Evolutionary conservation across 2,797 vertebrate genomes (phyloP).

Genomic region (Darevskia mixta): DNA sequence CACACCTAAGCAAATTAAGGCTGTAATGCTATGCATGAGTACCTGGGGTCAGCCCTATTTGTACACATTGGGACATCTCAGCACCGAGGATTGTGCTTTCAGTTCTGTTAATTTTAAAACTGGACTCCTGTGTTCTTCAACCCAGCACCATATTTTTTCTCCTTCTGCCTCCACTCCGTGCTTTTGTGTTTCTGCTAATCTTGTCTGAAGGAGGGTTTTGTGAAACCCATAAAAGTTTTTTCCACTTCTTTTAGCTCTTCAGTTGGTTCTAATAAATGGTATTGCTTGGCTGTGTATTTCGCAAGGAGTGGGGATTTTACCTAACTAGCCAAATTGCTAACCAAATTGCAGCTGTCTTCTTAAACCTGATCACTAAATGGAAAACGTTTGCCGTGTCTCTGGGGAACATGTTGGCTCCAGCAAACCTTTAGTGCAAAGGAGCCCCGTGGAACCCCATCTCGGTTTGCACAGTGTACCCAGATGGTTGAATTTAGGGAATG

Average conservation of each 20-base stretch:
- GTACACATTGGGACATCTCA: background rate
- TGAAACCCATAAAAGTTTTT: background rate
- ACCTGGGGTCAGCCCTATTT: background rate
- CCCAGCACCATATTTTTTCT: background rate
- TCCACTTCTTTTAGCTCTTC: background rate
- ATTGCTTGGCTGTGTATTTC: background rate
- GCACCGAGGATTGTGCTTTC: too few relatives aligned
- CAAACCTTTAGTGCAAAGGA: too few relatives aligned
- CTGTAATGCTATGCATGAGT: background rate
- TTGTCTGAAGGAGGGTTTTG: background rate
- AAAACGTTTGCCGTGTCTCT: fast-evolving
- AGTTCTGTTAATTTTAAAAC: background rate
- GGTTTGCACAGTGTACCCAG: background rate
- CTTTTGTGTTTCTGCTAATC: background rate
- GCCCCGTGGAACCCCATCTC: background rate
- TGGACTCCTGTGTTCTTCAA: background rate
- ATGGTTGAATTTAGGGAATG: background rate
- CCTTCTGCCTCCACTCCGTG: background rate
- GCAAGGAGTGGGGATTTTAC: background rate
- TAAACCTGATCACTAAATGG: background rate
- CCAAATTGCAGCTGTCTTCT: background rate
- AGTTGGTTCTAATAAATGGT: background rate
- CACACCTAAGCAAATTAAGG: background rate
- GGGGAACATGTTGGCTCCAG: background rate
- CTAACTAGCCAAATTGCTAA: background rate